Evolutionary conservation across 2,888 invertebrate species (phyloP), one percentile per base, ranked within the genome.

Genomic region (Torymus tubicola): DNA sequence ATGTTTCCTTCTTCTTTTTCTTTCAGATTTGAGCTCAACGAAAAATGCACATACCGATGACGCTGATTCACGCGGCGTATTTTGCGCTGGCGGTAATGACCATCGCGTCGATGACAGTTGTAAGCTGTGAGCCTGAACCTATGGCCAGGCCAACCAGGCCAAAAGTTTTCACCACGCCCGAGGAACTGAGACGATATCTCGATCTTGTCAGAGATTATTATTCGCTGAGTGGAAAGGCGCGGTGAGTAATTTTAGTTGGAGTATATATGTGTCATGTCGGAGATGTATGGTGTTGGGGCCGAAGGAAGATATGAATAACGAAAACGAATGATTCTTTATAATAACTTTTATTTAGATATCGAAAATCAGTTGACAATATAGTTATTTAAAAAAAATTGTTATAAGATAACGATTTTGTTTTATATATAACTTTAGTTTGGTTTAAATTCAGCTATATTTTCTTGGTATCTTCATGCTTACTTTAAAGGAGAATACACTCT

Each of bases 201-300:
- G 91, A 92, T 82, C 91, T 91, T 42, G 89, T 93, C 65, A 92
- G 91, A 84, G 92, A 92, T 85, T 92, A 92, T 86, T 93, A 92
- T 85, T 91, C 91, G 50, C 89, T 92, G 63, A 92, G 90, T 8
- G 92, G 92, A 42, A 89, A 92, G 86, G 92, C 93, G 60, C 91
- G 93, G 93, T 93, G 86, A 76, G n/a, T 68, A n/a, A 52, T 14
- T 16, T 50, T 0, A 24, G 11, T 13, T n/a, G n/a, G n/a, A n/a
- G 4, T 18, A 52, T 13, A 1, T 8, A 8, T 31, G 31, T 31
- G 8, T 8, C 42, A 42, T 42, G 42, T 42, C 3, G 8, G 42
- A 42, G 10, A 42, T 8, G 8, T 42, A 5, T 21, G 21, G 21
- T 21, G 3, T 5, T 5, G 4, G 5, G 3, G 31, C 5, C 4